A percentile compares a stretch with the other conserved stretches of the same genome.
These are phyloP conservation scores for Choloepus hoffmanni DNA, from an alignment of 2,113 vertebrate species.

Conservation along the genomic window DNA sequence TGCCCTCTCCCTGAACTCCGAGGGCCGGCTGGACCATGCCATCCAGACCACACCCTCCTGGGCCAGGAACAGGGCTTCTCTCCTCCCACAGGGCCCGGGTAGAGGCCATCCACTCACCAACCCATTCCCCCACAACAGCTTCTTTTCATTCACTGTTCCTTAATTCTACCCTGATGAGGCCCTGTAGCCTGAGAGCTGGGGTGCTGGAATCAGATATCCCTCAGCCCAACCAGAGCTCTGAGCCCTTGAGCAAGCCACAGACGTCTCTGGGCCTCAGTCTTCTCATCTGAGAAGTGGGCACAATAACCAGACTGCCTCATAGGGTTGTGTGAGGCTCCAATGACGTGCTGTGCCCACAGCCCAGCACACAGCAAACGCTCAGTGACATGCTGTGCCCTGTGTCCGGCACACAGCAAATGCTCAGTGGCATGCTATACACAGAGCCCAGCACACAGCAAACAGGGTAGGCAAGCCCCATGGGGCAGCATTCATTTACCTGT, in stretches of 20 bases:
- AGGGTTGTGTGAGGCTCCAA: background rate
- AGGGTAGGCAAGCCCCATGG: accelerated
- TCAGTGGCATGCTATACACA: background rate
- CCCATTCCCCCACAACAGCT: accelerated
- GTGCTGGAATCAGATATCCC: background rate
- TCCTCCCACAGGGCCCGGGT: background rate
- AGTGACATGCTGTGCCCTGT: background rate
- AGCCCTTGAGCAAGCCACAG: background rate
- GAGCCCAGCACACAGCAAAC: background rate
- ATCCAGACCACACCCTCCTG: background rate
- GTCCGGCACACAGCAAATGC: background rate
- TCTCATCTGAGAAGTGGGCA: background rate
- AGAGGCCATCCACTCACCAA: background rate
- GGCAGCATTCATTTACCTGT: background rate
- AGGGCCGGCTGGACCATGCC: accelerated
- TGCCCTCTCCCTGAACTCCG: background rate
- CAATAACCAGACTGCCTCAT: background rate
- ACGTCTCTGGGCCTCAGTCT: background rate
- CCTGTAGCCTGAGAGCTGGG: accelerated
- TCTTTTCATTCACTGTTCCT: too few relatives aligned
- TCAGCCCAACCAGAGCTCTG: background rate
- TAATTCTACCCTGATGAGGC: accelerated
- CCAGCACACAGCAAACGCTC: background rate
- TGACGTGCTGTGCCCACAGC: background rate
- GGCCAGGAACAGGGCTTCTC: background rate